Percentiles rank a stretch among this genome's conserved stretches.
These are phyloP conservation scores for Margarornis squamiger DNA, from an alignment of 2,797 vertebrate genomes.

Conservation along the genomic window DNA sequence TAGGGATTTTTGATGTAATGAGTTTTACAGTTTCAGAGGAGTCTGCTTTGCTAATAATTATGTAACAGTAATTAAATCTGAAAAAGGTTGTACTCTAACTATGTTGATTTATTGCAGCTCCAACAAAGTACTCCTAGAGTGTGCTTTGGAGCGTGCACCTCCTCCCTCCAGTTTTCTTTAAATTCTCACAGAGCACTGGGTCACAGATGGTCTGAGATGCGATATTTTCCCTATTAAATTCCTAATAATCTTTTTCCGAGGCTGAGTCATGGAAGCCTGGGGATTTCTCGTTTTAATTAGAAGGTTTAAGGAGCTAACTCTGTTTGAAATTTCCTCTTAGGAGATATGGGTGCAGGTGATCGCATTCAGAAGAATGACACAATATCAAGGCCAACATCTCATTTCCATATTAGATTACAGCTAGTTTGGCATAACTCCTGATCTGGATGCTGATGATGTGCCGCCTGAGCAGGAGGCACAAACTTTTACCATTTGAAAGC, in stretches of 20 bases:
- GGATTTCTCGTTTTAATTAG: conserved; percentile 99
- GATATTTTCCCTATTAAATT: conserved; percentile 99
- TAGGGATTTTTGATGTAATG: conserved; percentile 86
- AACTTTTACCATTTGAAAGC: conserved; percentile 66
- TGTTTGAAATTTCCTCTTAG: conserved; percentile 87
- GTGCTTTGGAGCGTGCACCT: conserved; percentile 78
- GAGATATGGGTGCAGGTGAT: conserved; percentile 91
- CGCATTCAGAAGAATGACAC: conserved; percentile 88
- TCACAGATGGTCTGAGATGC: conserved; percentile 97
- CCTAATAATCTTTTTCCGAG: conserved; percentile 98
- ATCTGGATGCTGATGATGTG: conserved; percentile 76
- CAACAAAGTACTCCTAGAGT: conserved; percentile 82
- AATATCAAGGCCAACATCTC: conserved; percentile 84
- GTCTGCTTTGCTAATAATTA: conserved; percentile 90
- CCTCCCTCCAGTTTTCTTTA: conserved; percentile 86
- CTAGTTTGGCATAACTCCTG: conserved; percentile 87
- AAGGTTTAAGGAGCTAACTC: conserved; percentile 98
- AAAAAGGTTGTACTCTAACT: conserved; percentile 87
- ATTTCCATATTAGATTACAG: conserved; percentile 96
- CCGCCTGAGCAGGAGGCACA: conserved; percentile 66
- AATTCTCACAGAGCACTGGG: conserved; percentile 91
- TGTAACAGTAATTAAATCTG: conserved; percentile 91
- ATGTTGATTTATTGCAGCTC: conserved; percentile 88
- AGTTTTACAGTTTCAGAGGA: conserved; percentile 86
- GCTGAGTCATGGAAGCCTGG: conserved; percentile 88